A percentile compares a stretch with the other conserved stretches of the same genome.
These are phyloP conservation scores for Pantala flavescens DNA, from an alignment of 1,140 invertebrate genomes.

Conservation along the genomic window DNA sequence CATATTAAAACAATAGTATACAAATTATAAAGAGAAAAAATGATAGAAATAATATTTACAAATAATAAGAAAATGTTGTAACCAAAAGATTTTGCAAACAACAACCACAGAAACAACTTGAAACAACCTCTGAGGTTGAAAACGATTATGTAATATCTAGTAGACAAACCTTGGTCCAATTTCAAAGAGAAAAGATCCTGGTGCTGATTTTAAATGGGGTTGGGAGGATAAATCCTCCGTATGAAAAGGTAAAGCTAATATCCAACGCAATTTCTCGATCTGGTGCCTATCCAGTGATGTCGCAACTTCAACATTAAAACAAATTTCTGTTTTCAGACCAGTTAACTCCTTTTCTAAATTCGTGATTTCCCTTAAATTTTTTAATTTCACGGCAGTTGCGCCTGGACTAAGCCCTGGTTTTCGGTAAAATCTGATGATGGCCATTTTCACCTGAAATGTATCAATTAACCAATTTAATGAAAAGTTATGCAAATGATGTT, in stretches of 20 bases:
- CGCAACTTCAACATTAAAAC: conserved; percentile 62
- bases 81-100: background rate
- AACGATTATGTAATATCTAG: background rate
- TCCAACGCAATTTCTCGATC: conserved; percentile 53
- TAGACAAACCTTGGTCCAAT: conserved; percentile 59
- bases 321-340: conserved; percentile 58
- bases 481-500: background rate
- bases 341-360: no score
- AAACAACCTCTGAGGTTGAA: conserved; percentile 12
- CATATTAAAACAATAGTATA: conserved; percentile 26
- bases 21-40: background rate
- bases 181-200: conserved; percentile 49
- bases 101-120: background rate
- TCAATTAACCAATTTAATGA: background rate
- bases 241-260: conserved; percentile 54
- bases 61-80: background rate
- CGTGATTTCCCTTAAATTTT: conserved; percentile 23
- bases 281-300: conserved; percentile 42
- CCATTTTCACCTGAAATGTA: conserved; percentile 18
- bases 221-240: conserved; percentile 38
- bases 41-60: background rate
- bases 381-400: conserved; percentile 24
- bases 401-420: conserved; percentile 29
- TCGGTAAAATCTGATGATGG: conserved; percentile 25
- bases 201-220: conserved; percentile 33